These are phyloP conservation scores for Nephrotoma flavescens DNA, from an alignment of 2,888 invertebrate genomes.

Conservation along the genomic window DNA sequence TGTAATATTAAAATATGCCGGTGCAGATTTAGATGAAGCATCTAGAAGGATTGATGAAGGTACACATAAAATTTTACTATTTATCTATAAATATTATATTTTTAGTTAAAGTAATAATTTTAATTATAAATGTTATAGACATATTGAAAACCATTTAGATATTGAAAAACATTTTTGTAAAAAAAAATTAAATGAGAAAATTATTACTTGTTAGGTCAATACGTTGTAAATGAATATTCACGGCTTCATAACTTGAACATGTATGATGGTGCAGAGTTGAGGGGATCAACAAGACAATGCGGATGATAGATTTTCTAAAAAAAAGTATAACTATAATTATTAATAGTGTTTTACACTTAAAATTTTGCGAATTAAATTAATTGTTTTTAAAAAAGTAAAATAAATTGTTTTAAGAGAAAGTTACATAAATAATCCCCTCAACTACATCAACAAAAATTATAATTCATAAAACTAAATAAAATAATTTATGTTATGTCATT, in stretches of 20 bases:
- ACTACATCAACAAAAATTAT: not conserved
- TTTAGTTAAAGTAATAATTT: slow-evolving; percentile 14
- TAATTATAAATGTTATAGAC: not conserved
- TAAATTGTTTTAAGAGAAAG: not conserved
- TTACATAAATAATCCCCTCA: not conserved
- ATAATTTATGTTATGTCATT: not conserved
- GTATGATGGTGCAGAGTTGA: slow-evolving; percentile 58
- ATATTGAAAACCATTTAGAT: too few species aligned
- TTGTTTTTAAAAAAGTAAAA: not conserved
- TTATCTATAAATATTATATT: slow-evolving; percentile 10
- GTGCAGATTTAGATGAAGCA: slow-evolving; percentile 59
- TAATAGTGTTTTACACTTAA: not conserved
- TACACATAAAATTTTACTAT: slow-evolving; percentile 21
- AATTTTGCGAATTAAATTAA: not conserved
- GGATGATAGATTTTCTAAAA: slow-evolving; percentile 47
- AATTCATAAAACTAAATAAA: not conserved
- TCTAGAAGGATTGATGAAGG: slow-evolving; percentile 63
- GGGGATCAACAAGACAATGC: slow-evolving; percentile 65
- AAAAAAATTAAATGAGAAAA: not conserved
- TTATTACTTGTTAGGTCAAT: slow-evolving; percentile 38
- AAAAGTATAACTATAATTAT: not conserved
- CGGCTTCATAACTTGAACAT: slow-evolving; percentile 59
- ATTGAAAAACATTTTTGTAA: not conserved
- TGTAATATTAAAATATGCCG: slow-evolving; percentile 61
- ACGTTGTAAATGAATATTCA: slow-evolving; percentile 59